These are phyloP conservation scores for Acanthornis magna DNA, from an alignment of 2,797 vertebrate genomes.

Conservation along the genomic window DNA sequence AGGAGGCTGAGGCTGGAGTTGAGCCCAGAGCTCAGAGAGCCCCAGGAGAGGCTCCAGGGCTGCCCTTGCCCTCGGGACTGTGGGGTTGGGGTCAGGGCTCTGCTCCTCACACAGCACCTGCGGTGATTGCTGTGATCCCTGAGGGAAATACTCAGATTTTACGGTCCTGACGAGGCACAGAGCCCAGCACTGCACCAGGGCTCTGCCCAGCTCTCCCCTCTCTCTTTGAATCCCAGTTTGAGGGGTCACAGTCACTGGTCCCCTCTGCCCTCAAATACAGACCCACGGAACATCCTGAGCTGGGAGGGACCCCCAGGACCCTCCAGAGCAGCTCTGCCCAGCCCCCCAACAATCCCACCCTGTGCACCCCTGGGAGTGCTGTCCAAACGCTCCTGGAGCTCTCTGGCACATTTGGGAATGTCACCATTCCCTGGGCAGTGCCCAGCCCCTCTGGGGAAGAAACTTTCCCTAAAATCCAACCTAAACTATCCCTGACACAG, in stretches of 20 bases:
- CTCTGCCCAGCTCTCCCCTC: background rate
- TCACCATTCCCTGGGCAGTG: background rate
- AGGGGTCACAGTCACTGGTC: background rate
- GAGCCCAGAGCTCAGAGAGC: background rate
- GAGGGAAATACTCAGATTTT: background rate
- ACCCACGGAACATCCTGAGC: background rate
- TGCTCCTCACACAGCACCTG: rapidly evolving
- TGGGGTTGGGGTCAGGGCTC: rapidly evolving
- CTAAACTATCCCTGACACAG: no score
- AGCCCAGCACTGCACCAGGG: background rate
- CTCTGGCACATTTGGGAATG: background rate
- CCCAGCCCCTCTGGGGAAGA: background rate
- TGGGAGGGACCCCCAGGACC: background rate
- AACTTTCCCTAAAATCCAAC: background rate
- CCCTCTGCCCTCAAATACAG: background rate
- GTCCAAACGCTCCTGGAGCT: background rate
- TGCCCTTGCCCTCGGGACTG: rapidly evolving
- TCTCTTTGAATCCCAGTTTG: background rate
- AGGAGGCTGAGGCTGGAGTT: background rate
- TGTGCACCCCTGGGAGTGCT: rapidly evolving
- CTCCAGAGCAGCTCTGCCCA: rapidly evolving
- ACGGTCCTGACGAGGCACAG: rapidly evolving
- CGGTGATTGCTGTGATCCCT: rapidly evolving
- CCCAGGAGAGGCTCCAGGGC: background rate
- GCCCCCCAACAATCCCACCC: background rate